Conservation (phyloP, 2,113 vertebrate genomes). For the Heliornis fulica region DNA sequence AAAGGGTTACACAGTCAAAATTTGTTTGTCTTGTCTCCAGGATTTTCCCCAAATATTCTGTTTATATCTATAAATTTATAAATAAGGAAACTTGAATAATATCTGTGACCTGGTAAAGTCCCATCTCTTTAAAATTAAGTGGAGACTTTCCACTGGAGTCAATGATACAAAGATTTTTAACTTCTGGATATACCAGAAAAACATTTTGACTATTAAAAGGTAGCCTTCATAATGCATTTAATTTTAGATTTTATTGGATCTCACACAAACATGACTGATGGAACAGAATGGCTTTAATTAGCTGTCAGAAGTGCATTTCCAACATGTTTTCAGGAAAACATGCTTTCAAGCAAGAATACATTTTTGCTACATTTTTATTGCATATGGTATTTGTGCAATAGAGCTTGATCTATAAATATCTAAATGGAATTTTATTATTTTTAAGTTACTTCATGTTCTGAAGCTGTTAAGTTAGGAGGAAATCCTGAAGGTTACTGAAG, state of each 20-base stretch:
- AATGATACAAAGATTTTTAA: background rate
- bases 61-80: background rate
- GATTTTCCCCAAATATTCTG: background rate
- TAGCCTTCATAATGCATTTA: background rate
- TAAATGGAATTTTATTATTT: background rate
- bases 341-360: background rate
- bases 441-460: background rate
- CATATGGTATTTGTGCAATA: background rate
- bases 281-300: conserved; percentile 47
- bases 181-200: background rate
- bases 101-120: background rate
- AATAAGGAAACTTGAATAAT: background rate
- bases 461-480: background rate
- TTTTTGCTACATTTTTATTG: background rate
- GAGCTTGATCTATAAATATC: background rate
- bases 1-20: background rate
- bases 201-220: background rate
- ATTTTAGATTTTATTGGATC: conserved; percentile 21
- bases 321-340: background rate
- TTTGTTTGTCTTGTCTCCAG: background rate
- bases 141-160: background rate
- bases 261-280: conserved; percentile 17
- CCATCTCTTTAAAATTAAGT: background rate
- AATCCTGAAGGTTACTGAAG: background rate
- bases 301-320: conserved; percentile 34